Evolutionary conservation across 1,140 invertebrate species (phyloP), one percentile per base, ranked within the genome.

Genomic region (Drosophila takahashii): DNA sequence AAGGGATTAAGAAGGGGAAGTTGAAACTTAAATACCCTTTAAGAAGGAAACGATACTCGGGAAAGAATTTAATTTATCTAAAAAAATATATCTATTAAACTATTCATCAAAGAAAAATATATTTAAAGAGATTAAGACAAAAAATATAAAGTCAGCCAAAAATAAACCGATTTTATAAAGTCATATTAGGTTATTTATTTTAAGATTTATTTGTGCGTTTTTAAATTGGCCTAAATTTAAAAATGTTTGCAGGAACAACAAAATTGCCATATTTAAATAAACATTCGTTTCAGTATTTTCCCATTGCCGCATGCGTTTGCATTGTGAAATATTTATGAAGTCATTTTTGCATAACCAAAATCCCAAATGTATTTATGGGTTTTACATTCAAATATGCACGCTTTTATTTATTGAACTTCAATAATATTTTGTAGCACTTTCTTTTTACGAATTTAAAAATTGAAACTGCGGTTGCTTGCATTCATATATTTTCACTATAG

Each of bases 341-440:
- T 61, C 59, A 22, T 39, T 61, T 61, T 61, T 58, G 59, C 59
- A 61, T 58, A 61, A 58, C 59, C 59, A 58, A 61, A 60, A 16
- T 34, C 53, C 34, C 52, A 27, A 58, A 37, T 39, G 59, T 39
- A 61, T 61, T 61, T 61, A 41, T 61, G 59, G 36, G 34, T 41
- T 61, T 61, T 22, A 41, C 47, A 54, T 37, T 50, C n/a, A 60
- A 54, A 37, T 10, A 59, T 16, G 6, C 29, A 7, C 26, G 48
- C 15, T 39, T 29, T 18, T 39, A 29, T 60, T 60, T 60, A 56
- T 58, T 29, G 1, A 39, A 15, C 15, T 15, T 57, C 34, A 18
- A 11, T 39, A 18, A 26, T 27, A 10, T 6, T 37, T 27, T 27
- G 11, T 1, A 4, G 26, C 8, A 27, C 13, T 61, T n/a, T 15